phyloP scores from a whole-genome alignment of 2,888 invertebrate species.

The Erynnis tages region DNA sequence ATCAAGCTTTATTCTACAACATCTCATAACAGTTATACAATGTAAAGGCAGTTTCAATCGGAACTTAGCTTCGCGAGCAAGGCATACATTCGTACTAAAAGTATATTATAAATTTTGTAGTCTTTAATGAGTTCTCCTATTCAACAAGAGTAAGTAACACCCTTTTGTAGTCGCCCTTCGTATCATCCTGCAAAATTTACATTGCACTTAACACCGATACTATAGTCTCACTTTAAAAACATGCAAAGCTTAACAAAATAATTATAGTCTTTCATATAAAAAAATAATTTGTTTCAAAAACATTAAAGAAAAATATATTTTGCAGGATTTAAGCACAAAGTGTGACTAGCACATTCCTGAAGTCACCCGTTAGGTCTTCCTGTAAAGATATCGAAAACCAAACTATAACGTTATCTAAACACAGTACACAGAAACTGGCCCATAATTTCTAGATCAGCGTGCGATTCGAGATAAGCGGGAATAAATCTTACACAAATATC shows the following conservation, averaged over 20 bases:
- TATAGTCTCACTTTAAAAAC: constrained; percentile 43
- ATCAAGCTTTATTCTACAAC: constrained; percentile 70
- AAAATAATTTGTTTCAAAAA: constrained; percentile 39
- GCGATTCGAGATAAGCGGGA: constrained; percentile 52
- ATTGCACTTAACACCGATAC: constrained; percentile 57
- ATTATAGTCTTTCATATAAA: constrained; percentile 52
- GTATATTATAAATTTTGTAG: constrained; percentile 35
- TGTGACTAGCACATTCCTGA: constrained; percentile 84
- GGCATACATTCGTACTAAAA: constrained; percentile 38
- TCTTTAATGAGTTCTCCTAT: constrained; percentile 62
- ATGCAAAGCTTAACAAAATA: constrained; percentile 46
- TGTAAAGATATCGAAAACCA: constrained; percentile 75
- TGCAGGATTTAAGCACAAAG: constrained; percentile 76
- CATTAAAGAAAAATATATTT: constrained; percentile 47
- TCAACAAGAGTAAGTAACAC: constrained; percentile 82
- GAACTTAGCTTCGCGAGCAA: constrained; percentile 47
- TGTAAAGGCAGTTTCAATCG: constrained; percentile 70
- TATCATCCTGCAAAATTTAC: constrained; percentile 84
- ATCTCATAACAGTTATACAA: constrained; percentile 67
- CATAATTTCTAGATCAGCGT: constrained; percentile 63
- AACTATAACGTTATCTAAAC: constrained; percentile 53
- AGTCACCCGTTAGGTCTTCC: constrained; percentile 86
- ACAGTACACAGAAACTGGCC: constrained; percentile 63
- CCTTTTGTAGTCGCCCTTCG: constrained; percentile 86
- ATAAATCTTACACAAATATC: constrained; percentile 34